Percentiles rank a stretch among this genome's conserved stretches.
Conservation (phyloP, 2,888 invertebrate genomes). For the Sussaba pulchella region DNA sequence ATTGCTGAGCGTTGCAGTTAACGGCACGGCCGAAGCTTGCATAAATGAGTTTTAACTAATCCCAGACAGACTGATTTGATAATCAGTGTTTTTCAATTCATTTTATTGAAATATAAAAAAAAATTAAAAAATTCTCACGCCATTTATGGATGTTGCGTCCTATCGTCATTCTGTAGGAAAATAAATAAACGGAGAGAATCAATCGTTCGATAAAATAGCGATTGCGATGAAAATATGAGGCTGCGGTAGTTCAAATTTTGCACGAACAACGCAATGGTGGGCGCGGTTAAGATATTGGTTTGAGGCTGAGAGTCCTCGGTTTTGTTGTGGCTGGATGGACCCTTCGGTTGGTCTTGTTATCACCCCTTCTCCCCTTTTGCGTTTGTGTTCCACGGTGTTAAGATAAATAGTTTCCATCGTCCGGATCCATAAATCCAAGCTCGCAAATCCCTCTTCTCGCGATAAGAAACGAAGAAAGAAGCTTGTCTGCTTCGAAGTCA, state of each 20-base stretch:
- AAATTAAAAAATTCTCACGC: too few species aligned
- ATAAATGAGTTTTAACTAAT: not conserved
- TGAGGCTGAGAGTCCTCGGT: constrained; percentile 17
- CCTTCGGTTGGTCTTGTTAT: constrained; percentile 28
- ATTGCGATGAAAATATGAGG: too few species aligned
- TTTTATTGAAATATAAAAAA: too few species aligned
- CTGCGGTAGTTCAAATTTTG: not conserved
- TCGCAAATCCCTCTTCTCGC: constrained; percentile 40
- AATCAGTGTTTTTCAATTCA: not conserved
- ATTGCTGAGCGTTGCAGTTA: constrained; percentile 6
- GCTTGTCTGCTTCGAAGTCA: constrained; percentile 58
- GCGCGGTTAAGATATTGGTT: constrained; percentile 43
- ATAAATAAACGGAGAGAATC: too few species aligned
- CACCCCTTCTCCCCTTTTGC: constrained; percentile 41
- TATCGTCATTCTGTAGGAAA: too few species aligned
- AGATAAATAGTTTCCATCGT: constrained; percentile 81
- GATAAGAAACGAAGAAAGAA: constrained; percentile 56
- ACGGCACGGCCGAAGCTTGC: not conserved
- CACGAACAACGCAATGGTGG: constrained; percentile 5
- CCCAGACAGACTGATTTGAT: not conserved
- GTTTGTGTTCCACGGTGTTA: constrained; percentile 60
- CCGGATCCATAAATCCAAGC: constrained; percentile 76
- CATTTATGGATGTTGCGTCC: too few species aligned
- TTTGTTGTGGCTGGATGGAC: constrained; percentile 40
- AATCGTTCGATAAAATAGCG: too few species aligned